Conservation (phyloP, 2,113 vertebrate genomes). For the Platysteira castanea region DNA sequence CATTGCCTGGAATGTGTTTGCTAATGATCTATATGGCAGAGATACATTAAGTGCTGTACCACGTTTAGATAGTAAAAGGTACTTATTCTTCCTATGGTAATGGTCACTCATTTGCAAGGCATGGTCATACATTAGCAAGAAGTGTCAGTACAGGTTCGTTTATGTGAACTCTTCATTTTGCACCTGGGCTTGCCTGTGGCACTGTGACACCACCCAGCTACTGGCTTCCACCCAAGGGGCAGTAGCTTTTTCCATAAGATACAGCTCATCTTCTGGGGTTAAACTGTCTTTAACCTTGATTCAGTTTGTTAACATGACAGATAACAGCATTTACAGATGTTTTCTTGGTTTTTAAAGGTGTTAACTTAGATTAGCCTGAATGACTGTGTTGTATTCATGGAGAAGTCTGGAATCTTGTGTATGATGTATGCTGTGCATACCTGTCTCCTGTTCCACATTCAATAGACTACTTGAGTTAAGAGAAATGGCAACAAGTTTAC, state of each 20-base stretch:
- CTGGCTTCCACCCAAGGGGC: background rate
- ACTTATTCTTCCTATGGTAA: background rate
- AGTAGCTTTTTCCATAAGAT: background rate
- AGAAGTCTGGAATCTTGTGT: background rate
- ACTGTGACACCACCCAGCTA: background rate
- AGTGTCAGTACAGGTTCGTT: background rate
- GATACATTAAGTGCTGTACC: background rate
- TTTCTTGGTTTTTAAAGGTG: background rate
- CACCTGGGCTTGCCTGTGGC: background rate
- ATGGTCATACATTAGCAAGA: background rate
- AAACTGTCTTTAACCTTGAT: background rate
- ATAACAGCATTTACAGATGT: background rate
- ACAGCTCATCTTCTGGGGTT: background rate
- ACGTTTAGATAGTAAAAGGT: background rate
- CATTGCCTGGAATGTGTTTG: background rate
- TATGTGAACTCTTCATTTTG: background rate
- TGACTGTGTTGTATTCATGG: background rate
- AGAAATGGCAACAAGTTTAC: background rate
- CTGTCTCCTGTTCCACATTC: background rate
- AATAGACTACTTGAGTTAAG: background rate
- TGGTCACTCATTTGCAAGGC: background rate
- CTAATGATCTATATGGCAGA: background rate
- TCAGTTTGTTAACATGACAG: background rate
- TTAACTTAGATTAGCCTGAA: background rate
- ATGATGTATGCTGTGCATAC: background rate